Evolutionary conservation across 2,113 vertebrate genomes (phyloP).

Genomic region (Seriola rivoliana): DNA sequence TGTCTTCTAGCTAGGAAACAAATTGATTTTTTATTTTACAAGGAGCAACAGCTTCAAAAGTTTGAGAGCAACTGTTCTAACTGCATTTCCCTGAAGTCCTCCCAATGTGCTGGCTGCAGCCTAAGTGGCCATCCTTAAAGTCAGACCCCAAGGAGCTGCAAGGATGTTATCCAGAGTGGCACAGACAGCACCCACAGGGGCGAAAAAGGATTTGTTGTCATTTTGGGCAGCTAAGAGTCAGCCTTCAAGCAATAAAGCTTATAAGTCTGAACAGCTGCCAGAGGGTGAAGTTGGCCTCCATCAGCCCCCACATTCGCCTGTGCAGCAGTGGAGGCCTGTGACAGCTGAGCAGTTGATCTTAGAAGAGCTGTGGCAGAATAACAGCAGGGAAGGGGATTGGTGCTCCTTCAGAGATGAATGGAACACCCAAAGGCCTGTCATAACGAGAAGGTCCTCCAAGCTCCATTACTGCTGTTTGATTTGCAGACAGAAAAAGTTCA

Average conservation of each 20-base stretch:
- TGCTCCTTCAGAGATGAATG: slow-evolving; percentile 53
- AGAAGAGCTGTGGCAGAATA: slow-evolving; percentile 21
- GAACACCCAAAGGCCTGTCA: slow-evolving; percentile 48
- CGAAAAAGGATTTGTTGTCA: slow-evolving; percentile 51
- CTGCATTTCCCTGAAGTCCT: slow-evolving; percentile 27
- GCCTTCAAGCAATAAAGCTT: slow-evolving; percentile 42
- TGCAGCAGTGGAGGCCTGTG: slow-evolving; percentile 23
- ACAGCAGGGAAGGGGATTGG: slow-evolving; percentile 35
- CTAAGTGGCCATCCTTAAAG: slow-evolving; percentile 41
- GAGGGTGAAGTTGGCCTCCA: slow-evolving; percentile 50
- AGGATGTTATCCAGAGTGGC: slow-evolving; percentile 57
- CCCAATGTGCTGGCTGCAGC: slow-evolving; percentile 18
- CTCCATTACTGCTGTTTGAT: slow-evolving; percentile 59
- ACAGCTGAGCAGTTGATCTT: slow-evolving; percentile 40
- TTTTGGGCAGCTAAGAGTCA: slow-evolving; percentile 51
- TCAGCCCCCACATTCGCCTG: slow-evolving; percentile 31
- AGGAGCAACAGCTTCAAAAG: slow-evolving; percentile 29
- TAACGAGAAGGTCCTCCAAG: slow-evolving; percentile 45
- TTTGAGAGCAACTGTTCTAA: slow-evolving; percentile 20
- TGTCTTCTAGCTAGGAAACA: slow-evolving; percentile 26
- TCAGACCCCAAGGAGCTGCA: slow-evolving; percentile 37
- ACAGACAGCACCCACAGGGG: slow-evolving; percentile 43
- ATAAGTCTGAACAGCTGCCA: slow-evolving; percentile 50
- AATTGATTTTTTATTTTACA: slow-evolving; percentile 41
- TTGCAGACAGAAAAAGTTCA: slow-evolving; percentile 46